phyloP scores from a whole-genome alignment of 2,888 invertebrate species.

The Epiblema foenella region DNA sequence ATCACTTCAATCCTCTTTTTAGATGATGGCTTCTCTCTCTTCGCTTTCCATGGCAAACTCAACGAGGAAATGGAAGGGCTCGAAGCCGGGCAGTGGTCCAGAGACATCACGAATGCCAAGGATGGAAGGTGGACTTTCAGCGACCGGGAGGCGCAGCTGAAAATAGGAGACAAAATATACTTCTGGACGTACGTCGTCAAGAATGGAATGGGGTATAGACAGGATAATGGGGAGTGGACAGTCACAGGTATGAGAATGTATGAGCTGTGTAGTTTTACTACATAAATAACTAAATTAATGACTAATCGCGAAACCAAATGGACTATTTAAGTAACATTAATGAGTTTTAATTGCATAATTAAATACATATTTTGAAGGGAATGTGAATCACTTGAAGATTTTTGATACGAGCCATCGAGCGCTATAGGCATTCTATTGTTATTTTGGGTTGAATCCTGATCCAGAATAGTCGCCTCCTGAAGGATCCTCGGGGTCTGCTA shows the following conservation, averaged over 20 bases:
- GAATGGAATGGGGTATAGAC: slow-evolving; percentile 88
- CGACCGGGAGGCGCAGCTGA: slow-evolving; percentile 84
- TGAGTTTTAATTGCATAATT: no score
- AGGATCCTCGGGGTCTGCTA: no score
- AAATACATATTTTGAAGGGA: no score
- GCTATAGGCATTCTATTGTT: no score
- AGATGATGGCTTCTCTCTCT: slow-evolving; percentile 87
- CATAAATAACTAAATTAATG: neutral
- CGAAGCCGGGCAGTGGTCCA: slow-evolving; percentile 88
- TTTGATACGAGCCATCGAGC: no score
- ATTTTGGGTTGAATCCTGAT: no score
- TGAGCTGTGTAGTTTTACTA: neutral
- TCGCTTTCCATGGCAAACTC: slow-evolving; percentile 89
- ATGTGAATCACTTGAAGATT: no score
- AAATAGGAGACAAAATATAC: slow-evolving; percentile 88
- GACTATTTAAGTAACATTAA: no score
- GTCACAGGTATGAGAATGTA: slow-evolving; percentile 69
- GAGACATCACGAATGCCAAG: slow-evolving; percentile 86
- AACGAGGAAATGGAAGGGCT: slow-evolving; percentile 89
- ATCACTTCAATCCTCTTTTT: slow-evolving; percentile 39
- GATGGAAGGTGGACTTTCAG: slow-evolving; percentile 88
- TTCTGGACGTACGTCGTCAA: slow-evolving; percentile 91
- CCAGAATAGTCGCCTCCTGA: no score
- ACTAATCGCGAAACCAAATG: no score
- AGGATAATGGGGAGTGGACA: slow-evolving; percentile 85